phyloP scores from a whole-genome alignment of 1,140 invertebrate species.

The Acromyrmex heyeri region DNA sequence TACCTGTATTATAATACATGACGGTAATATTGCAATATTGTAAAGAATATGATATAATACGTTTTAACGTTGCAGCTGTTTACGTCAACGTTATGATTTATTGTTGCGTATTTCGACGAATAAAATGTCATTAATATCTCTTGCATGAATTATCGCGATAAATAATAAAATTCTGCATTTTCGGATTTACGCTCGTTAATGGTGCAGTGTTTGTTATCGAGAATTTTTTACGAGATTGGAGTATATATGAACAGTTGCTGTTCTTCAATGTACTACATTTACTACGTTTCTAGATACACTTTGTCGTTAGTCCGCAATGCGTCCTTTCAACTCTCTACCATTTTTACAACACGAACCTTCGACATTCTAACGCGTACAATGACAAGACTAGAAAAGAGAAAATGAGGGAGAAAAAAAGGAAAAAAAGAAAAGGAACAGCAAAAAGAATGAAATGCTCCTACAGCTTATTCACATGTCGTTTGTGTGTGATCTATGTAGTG shows the following conservation, averaged over 20 bases:
- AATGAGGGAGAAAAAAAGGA: neutral
- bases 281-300: constrained; percentile 67
- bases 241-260: neutral
- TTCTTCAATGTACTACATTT: constrained; percentile 55
- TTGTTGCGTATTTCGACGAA: neutral
- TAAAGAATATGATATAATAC: constrained; percentile 29
- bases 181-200: constrained; percentile 2
- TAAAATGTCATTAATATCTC: neutral
- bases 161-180: constrained; percentile 9
- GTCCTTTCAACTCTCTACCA: constrained; percentile 50
- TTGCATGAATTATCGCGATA: constrained; percentile 4
- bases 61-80: constrained; percentile 9
- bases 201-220: constrained; percentile 9
- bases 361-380: constrained; percentile 34
- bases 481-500: neutral
- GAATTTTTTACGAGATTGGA: neutral
- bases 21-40: constrained; percentile 17
- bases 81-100: neutral
- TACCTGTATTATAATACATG: constrained; percentile 24
- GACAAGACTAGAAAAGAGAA: neutral
- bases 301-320: constrained; percentile 71
- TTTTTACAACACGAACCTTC: constrained; percentile 34
- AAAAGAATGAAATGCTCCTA: constrained; percentile 10
- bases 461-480: constrained; percentile 22
- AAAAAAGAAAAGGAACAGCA: neutral